These are phyloP conservation scores for Zygogramma bicolorata DNA, from an alignment of 2,888 invertebrate species.

Conservation along the genomic window DNA sequence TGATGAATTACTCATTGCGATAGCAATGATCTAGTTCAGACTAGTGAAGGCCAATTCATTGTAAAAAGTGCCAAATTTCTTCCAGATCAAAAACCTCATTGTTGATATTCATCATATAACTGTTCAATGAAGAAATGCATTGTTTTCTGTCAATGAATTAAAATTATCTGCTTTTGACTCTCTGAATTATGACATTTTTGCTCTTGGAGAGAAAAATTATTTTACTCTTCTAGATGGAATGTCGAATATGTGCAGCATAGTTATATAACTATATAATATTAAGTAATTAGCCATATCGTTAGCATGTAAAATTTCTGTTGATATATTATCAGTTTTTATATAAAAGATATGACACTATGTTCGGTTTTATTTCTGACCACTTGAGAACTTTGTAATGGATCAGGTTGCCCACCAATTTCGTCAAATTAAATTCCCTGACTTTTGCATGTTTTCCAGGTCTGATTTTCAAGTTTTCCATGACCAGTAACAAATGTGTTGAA, in stretches of 20 bases:
- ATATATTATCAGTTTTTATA: constrained; percentile 10
- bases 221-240: background rate
- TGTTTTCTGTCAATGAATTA: background rate
- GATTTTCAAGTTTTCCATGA: too few relatives aligned
- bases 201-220: background rate
- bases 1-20: too few relatives aligned
- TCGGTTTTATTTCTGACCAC: background rate
- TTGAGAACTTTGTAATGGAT: background rate
- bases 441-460: too few relatives aligned
- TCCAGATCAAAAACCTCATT: too few relatives aligned
- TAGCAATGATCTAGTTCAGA: too few relatives aligned
- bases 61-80: too few relatives aligned
- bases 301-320: background rate
- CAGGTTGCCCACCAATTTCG: too few relatives aligned
- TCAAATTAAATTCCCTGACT: too few relatives aligned
- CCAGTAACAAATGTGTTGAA: too few relatives aligned
- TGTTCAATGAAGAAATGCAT: background rate
- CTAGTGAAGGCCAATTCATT: too few relatives aligned
- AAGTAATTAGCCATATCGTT: background rate
- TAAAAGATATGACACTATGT: background rate
- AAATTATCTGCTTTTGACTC: background rate
- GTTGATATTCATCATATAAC: too few relatives aligned
- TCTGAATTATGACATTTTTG: background rate
- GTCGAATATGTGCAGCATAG: background rate
- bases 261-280: too few relatives aligned